Evolutionary conservation across 2,797 vertebrate species (phyloP).

Genomic region (Macroramphosus scolopax): DNA sequence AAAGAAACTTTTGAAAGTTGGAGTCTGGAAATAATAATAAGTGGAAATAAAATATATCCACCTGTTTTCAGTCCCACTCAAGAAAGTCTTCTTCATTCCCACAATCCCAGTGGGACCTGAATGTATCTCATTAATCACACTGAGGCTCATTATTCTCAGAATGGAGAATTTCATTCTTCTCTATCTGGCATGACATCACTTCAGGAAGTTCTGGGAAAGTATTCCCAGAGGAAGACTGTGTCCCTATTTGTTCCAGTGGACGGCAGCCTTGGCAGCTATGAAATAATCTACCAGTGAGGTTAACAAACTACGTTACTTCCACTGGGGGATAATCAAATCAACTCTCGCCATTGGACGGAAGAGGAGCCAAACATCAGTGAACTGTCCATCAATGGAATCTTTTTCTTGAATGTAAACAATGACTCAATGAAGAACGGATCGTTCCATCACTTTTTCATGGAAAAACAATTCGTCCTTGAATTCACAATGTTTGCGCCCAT

Average conservation of each 20-base stretch:
- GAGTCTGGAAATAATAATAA: too few relatives aligned
- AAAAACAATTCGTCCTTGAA: conserved; percentile 86
- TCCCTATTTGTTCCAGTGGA: conserved; percentile 52
- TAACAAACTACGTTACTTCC: conserved; percentile 65
- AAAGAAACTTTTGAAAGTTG: too few relatives aligned
- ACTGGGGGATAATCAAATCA: conserved; percentile 53
- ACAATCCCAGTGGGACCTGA: neutral
- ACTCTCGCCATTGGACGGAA: conserved; percentile 48
- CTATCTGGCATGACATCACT: conserved; percentile 56
- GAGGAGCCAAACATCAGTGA: conserved; percentile 48
- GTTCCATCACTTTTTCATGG: conserved; percentile 80
- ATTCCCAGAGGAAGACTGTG: conserved; percentile 36
- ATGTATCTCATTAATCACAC: conserved; percentile 6
- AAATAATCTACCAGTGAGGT: conserved; percentile 79
- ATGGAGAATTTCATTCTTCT: conserved; percentile 15
- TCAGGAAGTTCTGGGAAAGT: conserved; percentile 69
- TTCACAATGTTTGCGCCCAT: conserved; percentile 78
- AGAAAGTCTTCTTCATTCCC: too few relatives aligned
- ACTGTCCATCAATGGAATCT: conserved; percentile 68
- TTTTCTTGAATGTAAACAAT: conserved; percentile 79
- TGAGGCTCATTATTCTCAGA: conserved; percentile 8
- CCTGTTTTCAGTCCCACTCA: too few relatives aligned
- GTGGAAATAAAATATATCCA: too few relatives aligned
- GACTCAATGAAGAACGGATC: conserved; percentile 77
- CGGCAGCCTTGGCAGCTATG: conserved; percentile 77